A percentile compares a stretch with the other conserved stretches of the same genome.
Evolutionary conservation across 2,113 vertebrate genomes (phyloP).

Genomic region (Cryptomyrus ogoouensis): DNA sequence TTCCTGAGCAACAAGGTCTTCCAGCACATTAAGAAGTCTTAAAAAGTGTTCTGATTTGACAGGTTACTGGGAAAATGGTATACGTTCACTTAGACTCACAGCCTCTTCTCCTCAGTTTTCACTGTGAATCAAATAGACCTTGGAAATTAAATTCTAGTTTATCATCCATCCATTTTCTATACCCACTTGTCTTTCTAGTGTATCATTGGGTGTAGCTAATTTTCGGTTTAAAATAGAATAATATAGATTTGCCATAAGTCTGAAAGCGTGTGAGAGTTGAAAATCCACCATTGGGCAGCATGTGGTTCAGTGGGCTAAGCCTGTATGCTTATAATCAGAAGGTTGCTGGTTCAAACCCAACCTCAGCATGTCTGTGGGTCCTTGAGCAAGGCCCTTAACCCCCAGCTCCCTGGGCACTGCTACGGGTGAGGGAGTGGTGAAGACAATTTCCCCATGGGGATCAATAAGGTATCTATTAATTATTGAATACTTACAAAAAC

Average conservation of each 20-base stretch:
- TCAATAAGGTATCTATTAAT: too few species aligned
- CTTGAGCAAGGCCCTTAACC: too few species aligned
- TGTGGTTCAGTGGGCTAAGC: too few species aligned
- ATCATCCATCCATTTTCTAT: not conserved
- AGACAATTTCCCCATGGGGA: too few species aligned
- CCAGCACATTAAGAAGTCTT: not conserved
- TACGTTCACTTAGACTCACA: not conserved
- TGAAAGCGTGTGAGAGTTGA: not conserved
- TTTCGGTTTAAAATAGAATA: not conserved
- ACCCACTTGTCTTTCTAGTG: not conserved
- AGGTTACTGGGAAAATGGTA: not conserved
- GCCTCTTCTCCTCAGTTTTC: not conserved
- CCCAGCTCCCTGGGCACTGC: too few species aligned
- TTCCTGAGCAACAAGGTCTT: not conserved
- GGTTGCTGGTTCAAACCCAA: too few species aligned
- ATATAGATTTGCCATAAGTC: not conserved
- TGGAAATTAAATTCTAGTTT: not conserved
- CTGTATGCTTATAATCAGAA: too few species aligned
- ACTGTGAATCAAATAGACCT: not conserved
- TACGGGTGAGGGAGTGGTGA: too few species aligned
- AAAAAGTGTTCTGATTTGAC: not conserved
- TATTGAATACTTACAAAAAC: too few species aligned
- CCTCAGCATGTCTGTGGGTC: too few species aligned
- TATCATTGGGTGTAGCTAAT: not conserved
- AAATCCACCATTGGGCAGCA: too few species aligned